Evolutionary conservation across 2,888 invertebrate genomes (phyloP).

Genomic region (Drosophila longiperda): DNA sequence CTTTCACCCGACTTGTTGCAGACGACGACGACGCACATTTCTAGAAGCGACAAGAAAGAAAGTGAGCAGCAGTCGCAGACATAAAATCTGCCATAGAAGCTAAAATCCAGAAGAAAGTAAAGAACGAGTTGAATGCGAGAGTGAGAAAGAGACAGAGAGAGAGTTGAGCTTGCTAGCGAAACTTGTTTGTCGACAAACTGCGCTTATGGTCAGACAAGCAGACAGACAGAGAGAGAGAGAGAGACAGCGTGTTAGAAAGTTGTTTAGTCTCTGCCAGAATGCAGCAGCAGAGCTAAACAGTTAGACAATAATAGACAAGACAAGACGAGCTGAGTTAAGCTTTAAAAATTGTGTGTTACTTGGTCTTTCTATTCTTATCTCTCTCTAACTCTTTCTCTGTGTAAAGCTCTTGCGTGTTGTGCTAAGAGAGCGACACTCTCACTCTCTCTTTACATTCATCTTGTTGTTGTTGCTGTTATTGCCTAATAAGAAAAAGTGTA

Average conservation of each 20-base stretch:
- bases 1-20: conserved; percentile 63
- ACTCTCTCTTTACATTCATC: conserved; percentile 25
- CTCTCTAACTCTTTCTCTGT: conserved; percentile 2
- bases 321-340: conserved; percentile 28
- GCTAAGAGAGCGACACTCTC: conserved; percentile 32
- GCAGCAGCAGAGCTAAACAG: conserved; percentile 45
- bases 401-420: conserved; percentile 31
- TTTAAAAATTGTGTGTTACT: conserved; percentile 57
- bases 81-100: conserved; percentile 29
- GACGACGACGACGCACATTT: conserved; percentile 41
- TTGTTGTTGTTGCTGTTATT: conserved; percentile 21
- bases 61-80: conserved; percentile 45
- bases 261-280: conserved; percentile 55
- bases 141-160: not conserved
- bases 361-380: conserved; percentile 27
- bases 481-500: conserved; percentile 62
- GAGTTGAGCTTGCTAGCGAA: conserved; percentile 25
- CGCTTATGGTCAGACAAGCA: conserved; percentile 24
- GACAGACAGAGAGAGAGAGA: not conserved
- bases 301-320: conserved; percentile 24
- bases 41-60: conserved; percentile 55
- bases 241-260: conserved; percentile 49
- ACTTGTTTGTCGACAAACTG: conserved; percentile 51
- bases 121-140: conserved; percentile 27
- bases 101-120: conserved; percentile 51